Percentiles rank a stretch among this genome's conserved stretches.
Conservation (phyloP, 2,113 vertebrate genomes). For the Cynopterus brachyotis region DNA sequence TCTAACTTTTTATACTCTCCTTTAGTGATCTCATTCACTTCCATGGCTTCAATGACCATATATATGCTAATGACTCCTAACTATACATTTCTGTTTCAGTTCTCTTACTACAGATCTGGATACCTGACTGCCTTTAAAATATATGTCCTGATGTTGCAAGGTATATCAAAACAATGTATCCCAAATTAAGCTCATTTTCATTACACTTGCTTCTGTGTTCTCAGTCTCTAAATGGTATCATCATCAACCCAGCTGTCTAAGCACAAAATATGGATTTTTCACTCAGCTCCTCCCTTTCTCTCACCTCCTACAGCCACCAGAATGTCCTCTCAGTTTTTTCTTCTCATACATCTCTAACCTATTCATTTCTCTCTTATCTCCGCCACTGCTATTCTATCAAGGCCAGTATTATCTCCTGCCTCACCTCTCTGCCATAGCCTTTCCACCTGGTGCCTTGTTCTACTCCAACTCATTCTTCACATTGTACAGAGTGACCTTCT, state of each 20-base stretch:
- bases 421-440: background rate
- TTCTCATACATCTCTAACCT: background rate
- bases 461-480: background rate
- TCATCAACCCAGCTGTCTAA: background rate
- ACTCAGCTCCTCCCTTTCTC: background rate
- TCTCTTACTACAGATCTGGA: background rate
- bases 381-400: background rate
- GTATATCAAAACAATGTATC: background rate
- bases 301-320: background rate
- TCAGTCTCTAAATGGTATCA: background rate
- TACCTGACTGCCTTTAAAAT: background rate
- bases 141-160: background rate
- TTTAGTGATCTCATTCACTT: background rate
- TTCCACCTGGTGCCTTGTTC: background rate
- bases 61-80: background rate
- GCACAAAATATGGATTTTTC: background rate
- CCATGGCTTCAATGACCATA: background rate
- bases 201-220: background rate
- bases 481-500: background rate
- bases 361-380: background rate
- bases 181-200: conserved; percentile 7
- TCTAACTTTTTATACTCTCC: background rate
- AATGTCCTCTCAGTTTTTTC: background rate
- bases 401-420: background rate
- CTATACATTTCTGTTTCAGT: background rate